Evolutionary conservation across 2,113 vertebrate genomes (phyloP), one percentile per base, ranked within the genome.

Genomic region (Thamnophis sirtalis): DNA sequence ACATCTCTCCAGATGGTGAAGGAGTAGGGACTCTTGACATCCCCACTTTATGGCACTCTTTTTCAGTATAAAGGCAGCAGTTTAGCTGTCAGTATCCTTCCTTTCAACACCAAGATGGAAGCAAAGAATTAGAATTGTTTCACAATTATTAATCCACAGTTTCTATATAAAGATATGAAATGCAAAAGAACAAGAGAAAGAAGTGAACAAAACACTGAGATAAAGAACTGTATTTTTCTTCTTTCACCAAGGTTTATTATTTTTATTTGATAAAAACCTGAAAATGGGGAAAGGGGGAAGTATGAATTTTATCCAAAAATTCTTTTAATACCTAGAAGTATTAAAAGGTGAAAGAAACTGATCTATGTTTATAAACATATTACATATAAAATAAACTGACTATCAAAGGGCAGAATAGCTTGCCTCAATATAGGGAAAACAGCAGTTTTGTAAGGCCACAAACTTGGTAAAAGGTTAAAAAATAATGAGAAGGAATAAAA

Each of bases 21-120:
- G 99, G 98, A 94, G 98, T 99, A 93, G 98, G 98, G 96, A 99
- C 98, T 96, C 98, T 98, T 97, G 99, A 99, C 99, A 99, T 99
- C 95, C 97, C 98, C 96, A 97, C 97, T 96, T 96, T 95, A 96
- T 28, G 95, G 93, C 91, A 95, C 95, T 91, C 93, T 96, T 86
- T 89, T 97, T 95, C 87, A 96, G 93, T 93, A 96, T 95, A 96
- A 96, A 96, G 84, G 94, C 10, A 96, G 93, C 95, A 97, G 95
- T 94, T 94, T 91, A 96, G 95, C 95, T 92, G 90, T 96, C 96
- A 97, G 95, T 90, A 96, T 94, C 96, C 95, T 94, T 96, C 93
- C 97, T 98, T 95, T 3, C 95, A 94, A 93, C 50, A 94, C 13
- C 21, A 85, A 63, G 49, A 89, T 60, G 4, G 51, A 86, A 91